Evolutionary conservation across 2,113 vertebrate species (phyloP).

Genomic region (Onychostoma macrolepis): DNA sequence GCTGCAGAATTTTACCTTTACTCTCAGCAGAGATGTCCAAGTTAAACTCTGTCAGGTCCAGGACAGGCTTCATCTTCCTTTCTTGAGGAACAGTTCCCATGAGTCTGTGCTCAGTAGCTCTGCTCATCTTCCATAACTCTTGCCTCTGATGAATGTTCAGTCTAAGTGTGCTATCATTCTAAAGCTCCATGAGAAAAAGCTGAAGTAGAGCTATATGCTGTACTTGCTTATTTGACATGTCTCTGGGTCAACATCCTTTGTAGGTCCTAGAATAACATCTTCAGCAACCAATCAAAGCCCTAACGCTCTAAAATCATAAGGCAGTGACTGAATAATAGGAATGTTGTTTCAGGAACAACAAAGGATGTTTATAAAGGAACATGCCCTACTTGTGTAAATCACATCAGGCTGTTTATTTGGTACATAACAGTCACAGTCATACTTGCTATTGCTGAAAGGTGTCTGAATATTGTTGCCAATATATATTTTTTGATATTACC

Average conservation of each 20-base stretch:
- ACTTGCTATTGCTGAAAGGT: background rate
- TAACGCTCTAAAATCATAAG: background rate
- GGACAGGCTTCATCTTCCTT: conserved; percentile 32
- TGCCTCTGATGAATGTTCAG: conserved; percentile 12
- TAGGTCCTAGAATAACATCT: conserved; percentile 27
- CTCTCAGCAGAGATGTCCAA: conserved; percentile 44
- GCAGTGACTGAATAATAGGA: conserved; percentile 23
- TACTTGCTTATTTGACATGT: conserved; percentile 9
- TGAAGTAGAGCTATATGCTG: background rate
- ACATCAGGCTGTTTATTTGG: conserved; percentile 4
- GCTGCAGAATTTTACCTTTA: conserved; percentile 45
- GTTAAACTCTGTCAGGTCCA: conserved; percentile 43
- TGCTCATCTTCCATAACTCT: conserved; percentile 29
- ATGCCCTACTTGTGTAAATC: conserved; percentile 17
- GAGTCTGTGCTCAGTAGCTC: conserved; percentile 45
- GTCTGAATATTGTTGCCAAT: background rate
- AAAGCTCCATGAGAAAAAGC: conserved; percentile 4
- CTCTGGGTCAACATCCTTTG: conserved; percentile 12
- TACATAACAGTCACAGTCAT: background rate
- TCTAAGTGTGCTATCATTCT: conserved; percentile 20
- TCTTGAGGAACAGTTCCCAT: conserved; percentile 36
- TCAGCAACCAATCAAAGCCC: background rate
- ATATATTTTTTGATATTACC: background rate
- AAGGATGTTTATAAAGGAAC: conserved; percentile 27
- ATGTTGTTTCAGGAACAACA: conserved; percentile 25